Conservation (phyloP, 2,113 vertebrate species). For the Alouatta palliata region DNA sequence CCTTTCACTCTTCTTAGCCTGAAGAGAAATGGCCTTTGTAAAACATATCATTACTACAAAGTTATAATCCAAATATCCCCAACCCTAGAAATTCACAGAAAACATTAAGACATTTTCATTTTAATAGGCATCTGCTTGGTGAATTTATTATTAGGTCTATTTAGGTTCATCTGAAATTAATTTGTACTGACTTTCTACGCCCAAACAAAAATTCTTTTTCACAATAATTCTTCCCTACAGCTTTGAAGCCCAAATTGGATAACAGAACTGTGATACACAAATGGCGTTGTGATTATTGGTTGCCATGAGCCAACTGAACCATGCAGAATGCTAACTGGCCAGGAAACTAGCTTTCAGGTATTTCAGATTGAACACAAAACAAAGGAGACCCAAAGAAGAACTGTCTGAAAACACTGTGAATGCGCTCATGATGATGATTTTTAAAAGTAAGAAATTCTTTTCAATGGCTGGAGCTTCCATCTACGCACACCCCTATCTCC, state of each 20-base stretch:
- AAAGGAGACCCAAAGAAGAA: not conserved
- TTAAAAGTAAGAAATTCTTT: not conserved
- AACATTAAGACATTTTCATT: not conserved
- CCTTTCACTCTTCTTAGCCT: not conserved
- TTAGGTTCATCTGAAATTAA: constrained; percentile 52
- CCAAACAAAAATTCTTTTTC: constrained; percentile 60
- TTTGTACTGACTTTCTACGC: constrained; percentile 14
- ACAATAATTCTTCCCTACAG: constrained; percentile 53
- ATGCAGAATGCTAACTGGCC: not conserved
- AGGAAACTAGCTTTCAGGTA: not conserved
- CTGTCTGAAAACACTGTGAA: not conserved
- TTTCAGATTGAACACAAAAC: not conserved
- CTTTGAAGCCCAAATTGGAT: not conserved
- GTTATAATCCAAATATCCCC: not conserved
- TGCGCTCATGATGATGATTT: not conserved
- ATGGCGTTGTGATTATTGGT: not conserved
- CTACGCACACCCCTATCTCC: not conserved
- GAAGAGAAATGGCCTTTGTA: not conserved
- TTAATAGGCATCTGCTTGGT: constrained; percentile 36
- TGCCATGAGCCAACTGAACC: not conserved
- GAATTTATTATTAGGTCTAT: constrained; percentile 49
- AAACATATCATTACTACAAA: not conserved
- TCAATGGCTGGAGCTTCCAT: not conserved
- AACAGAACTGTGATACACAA: not conserved
- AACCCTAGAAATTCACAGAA: not conserved